Evolutionary conservation across 2,113 vertebrate species (phyloP).

Genomic region (Otocyon megalotis): DNA sequence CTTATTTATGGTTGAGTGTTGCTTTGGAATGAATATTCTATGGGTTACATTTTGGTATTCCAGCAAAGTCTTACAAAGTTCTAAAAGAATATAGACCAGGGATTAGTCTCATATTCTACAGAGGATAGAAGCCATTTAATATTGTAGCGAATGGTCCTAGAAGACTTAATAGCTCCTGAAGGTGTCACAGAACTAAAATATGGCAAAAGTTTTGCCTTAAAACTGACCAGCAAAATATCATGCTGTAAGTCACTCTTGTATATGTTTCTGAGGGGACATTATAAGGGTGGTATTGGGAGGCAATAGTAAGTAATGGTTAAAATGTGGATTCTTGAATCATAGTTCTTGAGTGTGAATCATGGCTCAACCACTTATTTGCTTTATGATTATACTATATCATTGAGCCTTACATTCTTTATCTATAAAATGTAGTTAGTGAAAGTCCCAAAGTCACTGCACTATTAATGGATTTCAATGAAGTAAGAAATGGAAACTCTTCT

Average conservation of each 20-base stretch:
- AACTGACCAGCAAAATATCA: conserved; percentile 64
- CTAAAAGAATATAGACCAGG: neutral
- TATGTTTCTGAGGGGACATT: conserved; percentile 45
- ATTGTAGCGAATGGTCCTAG: neutral
- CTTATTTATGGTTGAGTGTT: neutral
- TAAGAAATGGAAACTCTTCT: neutral
- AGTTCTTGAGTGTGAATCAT: neutral
- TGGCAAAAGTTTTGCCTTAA: conserved; percentile 55
- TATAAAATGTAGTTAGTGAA: neutral
- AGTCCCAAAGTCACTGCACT: neutral
- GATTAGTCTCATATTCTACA: neutral
- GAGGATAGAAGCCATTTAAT: conserved; percentile 44
- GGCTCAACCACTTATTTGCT: conserved; percentile 7
- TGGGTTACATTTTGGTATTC: neutral
- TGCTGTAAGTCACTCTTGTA: neutral
- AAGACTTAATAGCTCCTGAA: conserved; percentile 57
- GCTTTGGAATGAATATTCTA: neutral
- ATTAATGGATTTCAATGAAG: neutral
- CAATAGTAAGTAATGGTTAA: neutral
- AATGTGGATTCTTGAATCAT: neutral
- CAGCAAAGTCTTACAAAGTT: neutral
- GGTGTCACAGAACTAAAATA: conserved; percentile 47
- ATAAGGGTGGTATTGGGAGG: neutral
- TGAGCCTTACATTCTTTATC: neutral
- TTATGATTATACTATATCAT: neutral